A percentile compares a stretch with the other conserved stretches of the same genome.
phyloP scores from a whole-genome alignment of 1,140 invertebrate genomes.

The Brachionus rotundiformis region DNA sequence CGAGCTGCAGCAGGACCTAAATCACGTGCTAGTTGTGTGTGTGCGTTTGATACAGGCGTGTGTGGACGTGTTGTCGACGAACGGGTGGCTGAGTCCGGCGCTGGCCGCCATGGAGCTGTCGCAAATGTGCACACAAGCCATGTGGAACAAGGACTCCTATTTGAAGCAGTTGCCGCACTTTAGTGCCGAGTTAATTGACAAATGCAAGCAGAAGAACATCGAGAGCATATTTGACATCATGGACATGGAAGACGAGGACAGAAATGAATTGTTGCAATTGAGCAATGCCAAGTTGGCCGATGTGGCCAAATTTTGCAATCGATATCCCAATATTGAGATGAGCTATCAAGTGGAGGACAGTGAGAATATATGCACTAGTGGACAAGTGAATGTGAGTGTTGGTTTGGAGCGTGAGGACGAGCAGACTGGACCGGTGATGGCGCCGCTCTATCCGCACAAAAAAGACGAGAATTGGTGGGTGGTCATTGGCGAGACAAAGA shows the following conservation, averaged over 20 bases:
- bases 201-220: constrained; percentile 85
- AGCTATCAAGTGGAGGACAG: constrained; percentile 64
- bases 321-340: constrained; percentile 97
- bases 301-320: constrained; percentile 95
- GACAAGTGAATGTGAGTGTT: constrained; percentile 74
- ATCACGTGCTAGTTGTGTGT: constrained; percentile 78
- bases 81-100: constrained; percentile 94
- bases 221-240: constrained; percentile 98
- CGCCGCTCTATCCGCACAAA: constrained; percentile 96
- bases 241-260: constrained; percentile 92
- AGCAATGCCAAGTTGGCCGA: constrained; percentile 86
- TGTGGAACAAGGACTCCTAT: constrained; percentile 98
- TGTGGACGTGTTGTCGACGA: constrained; percentile 95
- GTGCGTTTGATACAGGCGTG: constrained; percentile 89
- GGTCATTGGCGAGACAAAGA: constrained; percentile 92
- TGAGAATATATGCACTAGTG: neutral
- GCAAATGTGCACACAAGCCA: constrained; percentile 98
- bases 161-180: constrained; percentile 96
- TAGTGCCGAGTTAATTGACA: constrained; percentile 80
- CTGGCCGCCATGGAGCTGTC: constrained; percentile 98
- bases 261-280: constrained; percentile 77
- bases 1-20: constrained; percentile 94
- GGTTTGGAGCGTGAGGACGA: constrained; percentile 94
- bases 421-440: constrained; percentile 87
- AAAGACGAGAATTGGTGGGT: constrained; percentile 99